These are phyloP conservation scores for Megaceryle maxima DNA, from an alignment of 2,113 vertebrate species.

Conservation along the genomic window DNA sequence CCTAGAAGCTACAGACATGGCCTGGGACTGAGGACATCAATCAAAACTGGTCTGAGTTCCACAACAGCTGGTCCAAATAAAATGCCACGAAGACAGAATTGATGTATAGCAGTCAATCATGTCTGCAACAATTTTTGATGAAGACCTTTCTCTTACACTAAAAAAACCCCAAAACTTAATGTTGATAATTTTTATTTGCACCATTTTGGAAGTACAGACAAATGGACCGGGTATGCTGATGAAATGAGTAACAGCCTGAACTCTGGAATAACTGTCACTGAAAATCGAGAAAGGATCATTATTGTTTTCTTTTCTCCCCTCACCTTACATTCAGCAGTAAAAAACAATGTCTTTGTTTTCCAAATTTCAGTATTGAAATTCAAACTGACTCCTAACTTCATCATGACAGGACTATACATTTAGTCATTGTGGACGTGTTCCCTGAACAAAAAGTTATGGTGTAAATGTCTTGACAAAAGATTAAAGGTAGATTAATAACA, in stretches of 20 bases:
- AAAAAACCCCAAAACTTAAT: not conserved
- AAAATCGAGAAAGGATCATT: not conserved
- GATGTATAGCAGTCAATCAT: not conserved
- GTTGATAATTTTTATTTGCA: too few relatives aligned
- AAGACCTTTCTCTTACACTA: accelerated
- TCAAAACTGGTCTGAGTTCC: not conserved
- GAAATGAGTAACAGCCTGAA: not conserved
- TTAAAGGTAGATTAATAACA: not conserved
- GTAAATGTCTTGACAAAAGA: not conserved
- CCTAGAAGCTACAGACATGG: not conserved
- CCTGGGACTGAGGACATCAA: not conserved
- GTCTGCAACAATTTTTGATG: not conserved
- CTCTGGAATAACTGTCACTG: not conserved
- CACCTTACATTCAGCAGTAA: not conserved
- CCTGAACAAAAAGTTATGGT: not conserved
- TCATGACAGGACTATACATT: accelerated
- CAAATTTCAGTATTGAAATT: not conserved
- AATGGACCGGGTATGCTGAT: not conserved
- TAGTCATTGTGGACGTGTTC: not conserved
- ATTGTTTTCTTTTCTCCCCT: not conserved
- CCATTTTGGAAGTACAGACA: not conserved
- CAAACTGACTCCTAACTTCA: not conserved
- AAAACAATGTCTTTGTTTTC: not conserved
- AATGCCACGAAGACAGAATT: not conserved
- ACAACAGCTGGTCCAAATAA: not conserved